phyloP scores from a whole-genome alignment of 1,140 invertebrate species.

The Ylistrum balloti region DNA sequence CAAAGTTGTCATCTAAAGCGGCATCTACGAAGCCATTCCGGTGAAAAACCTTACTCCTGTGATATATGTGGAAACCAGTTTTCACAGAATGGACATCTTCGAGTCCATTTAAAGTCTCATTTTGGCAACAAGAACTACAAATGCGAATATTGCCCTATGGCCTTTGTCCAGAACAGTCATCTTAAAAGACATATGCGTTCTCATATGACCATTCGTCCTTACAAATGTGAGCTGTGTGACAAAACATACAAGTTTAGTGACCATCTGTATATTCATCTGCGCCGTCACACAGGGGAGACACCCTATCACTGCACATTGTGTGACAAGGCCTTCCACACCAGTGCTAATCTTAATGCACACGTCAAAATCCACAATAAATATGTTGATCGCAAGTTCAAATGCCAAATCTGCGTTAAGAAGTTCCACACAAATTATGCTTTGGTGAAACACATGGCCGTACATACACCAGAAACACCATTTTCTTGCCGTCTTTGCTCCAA shows the following conservation, averaged over 20 bases:
- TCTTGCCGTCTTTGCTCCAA: constrained; percentile 49
- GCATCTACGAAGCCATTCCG: constrained; percentile 44
- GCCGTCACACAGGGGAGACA: constrained; percentile 73
- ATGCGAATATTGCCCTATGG: constrained; percentile 92
- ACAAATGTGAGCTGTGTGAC: constrained; percentile 67
- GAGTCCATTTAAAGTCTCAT: constrained; percentile 95
- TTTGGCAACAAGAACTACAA: constrained; percentile 97
- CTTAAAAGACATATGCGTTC: constrained; percentile 60
- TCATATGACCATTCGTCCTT: constrained; percentile 47
- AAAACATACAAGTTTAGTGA: constrained; percentile 61
- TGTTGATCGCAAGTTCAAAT: constrained; percentile 70
- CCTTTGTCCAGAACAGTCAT: constrained; percentile 68
- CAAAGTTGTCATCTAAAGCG: constrained; percentile 49
- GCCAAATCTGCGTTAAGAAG: constrained; percentile 67
- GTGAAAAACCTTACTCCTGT: constrained; percentile 56
- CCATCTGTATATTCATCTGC: constrained; percentile 63
- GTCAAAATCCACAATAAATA: constrained; percentile 44
- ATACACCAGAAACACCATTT: constrained; percentile 47
- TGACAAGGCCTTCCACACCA: constrained; percentile 78
- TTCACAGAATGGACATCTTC: constrained; percentile 48
- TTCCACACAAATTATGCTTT: constrained; percentile 56
- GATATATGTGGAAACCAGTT: constrained; percentile 66
- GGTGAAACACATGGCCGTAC: constrained; percentile 47
- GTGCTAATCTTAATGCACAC: constrained; percentile 78
- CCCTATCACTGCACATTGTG: constrained; percentile 73